Base-by-base conservation (phyloP, 2,888 invertebrate genomes). In the Cerastis leucographa region DNA sequence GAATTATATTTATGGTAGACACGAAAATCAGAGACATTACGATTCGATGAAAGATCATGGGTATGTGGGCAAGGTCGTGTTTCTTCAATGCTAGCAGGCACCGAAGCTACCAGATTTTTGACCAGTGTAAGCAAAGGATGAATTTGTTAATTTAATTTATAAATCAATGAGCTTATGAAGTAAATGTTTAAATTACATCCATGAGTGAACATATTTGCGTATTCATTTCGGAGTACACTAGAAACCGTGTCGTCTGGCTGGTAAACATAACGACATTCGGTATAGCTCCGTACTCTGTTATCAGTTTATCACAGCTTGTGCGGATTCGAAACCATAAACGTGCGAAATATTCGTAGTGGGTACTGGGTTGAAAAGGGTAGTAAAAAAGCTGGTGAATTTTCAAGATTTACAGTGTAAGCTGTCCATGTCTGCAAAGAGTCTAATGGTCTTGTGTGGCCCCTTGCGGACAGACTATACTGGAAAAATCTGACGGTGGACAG, bases 1-100 rank as follows among this genome's bases (percentile, higher is more conserved):
- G 40, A 59, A 74, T 74, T 49, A 42, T 61, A 42, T 74, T 74
- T 17, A 74, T 49, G 19, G 46, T 40, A 49, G 17, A 29, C 46
- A 59, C 35, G 19, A 59, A 59, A 59, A 19, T 35, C 19, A 19
- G 9, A 61, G 2, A 35, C 61, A 29, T 51, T 61, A 61, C 42
- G 14, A 51, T 14, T 19, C 17, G 25, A 54, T 46, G 35, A 51
- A 62, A 62, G 2, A 40, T 71, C 14, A 40, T 35, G 61, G 35
- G 14, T 46, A 25, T 74, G 46, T 74, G 29, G 22, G n/a, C 44
- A 61, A 44, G 1, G 7, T 59, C 19, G n/a, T 29, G 19, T n/a
- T 46, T 51, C 17, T 42, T 44, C 22, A 61, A 78, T 25, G 17
- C 22, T 25, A 42, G 17, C 19, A 7, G 25, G 29, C 14, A 67